phyloP scores from a whole-genome alignment of 2,888 invertebrate genomes.

The Ariolimax columbianus region DNA sequence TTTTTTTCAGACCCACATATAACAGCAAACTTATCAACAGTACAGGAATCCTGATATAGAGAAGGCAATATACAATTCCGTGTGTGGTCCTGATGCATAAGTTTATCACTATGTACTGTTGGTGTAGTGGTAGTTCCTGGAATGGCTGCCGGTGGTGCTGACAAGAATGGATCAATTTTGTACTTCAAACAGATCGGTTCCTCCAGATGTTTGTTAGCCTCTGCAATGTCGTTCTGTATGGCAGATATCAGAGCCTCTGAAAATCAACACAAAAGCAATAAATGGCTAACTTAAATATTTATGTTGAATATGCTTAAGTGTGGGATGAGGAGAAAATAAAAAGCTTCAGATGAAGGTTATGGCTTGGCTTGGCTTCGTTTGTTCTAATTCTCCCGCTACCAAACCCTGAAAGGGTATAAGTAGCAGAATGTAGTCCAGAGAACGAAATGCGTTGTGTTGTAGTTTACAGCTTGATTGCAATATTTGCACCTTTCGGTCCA shows the following conservation, averaged over 20 bases:
- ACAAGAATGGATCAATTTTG: constrained; percentile 82
- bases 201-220: constrained; percentile 84
- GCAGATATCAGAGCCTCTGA: constrained; percentile 86
- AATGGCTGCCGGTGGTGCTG: not conserved
- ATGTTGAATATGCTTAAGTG: not conserved
- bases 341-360: too few species aligned
- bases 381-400: too few species aligned
- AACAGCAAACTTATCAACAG: not conserved
- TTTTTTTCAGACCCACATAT: not conserved
- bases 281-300: not conserved
- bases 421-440: too few species aligned
- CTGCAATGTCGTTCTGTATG: constrained; percentile 88
- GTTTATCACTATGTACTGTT: not conserved
- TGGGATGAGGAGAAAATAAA: too few species aligned
- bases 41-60: not conserved
- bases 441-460: too few species aligned
- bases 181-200: constrained; percentile 80
- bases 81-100: not conserved
- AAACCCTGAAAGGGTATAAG: too few species aligned
- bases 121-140: not conserved
- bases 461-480: too few species aligned
- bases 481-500: too few species aligned
- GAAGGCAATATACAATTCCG: not conserved
- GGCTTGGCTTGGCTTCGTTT: too few species aligned
- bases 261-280: not conserved